These are phyloP conservation scores for Shinisaurus crocodilurus DNA, from an alignment of 2,113 vertebrate species.

Conservation along the genomic window DNA sequence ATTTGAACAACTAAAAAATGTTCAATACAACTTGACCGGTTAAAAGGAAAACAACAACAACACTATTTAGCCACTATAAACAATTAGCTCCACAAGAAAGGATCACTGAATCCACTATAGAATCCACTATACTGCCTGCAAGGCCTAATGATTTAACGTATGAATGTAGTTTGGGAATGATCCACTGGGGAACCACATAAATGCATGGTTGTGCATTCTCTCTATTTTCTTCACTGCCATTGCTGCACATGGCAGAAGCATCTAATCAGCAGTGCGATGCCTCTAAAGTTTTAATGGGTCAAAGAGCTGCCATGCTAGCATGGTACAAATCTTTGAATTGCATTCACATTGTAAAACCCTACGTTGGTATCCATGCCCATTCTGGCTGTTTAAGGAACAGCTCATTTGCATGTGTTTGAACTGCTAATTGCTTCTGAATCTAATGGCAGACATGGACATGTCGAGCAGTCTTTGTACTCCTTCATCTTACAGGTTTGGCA, in stretches of 20 bases:
- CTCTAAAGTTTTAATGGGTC: neutral
- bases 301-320: neutral
- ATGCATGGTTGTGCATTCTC: neutral
- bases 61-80: too few species aligned
- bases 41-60: too few species aligned
- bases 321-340: constrained; percentile 20
- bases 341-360: neutral
- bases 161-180: neutral
- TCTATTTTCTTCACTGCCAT: constrained; percentile 26
- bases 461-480: neutral
- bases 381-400: constrained; percentile 13
- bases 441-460: neutral
- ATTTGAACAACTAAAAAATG: too few species aligned
- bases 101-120: too few species aligned
- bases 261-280: neutral
- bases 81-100: constrained; percentile 26
- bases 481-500: neutral
- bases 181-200: neutral
- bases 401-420: constrained; percentile 16
- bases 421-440: constrained; percentile 26
- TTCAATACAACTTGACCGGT: too few species aligned
- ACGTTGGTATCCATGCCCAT: neutral
- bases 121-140: constrained; percentile 39
- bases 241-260: neutral
- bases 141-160: constrained; percentile 40